Base-by-base conservation (phyloP, 1,140 invertebrate genomes). In the Ceratitis capitata region DNA sequence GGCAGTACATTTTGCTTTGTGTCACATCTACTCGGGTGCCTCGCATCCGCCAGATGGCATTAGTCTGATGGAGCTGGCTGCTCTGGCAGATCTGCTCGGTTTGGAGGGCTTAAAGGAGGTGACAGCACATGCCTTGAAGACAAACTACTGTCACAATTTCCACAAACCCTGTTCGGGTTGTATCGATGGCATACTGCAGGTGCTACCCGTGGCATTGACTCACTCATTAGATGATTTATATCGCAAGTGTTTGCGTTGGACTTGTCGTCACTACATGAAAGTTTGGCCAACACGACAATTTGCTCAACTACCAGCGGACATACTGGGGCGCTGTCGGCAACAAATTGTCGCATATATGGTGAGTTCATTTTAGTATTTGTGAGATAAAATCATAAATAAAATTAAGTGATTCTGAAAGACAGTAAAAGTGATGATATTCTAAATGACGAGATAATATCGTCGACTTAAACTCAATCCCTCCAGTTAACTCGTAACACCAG, bases 21-120 rank as follows among this genome's bases (percentile, higher is more conserved):
- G 97, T 87, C 97, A 98, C 91, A 97, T 98, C 78, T 98, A 98
- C 88, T 97, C 97, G 87, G 97, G 97, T 4, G 95, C 96, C 23
- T 96, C 96, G 61, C 95, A 96, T 87, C 96, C 96, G 0, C 96
- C 96, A 2, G 96, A 97, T 87, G 94, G 95, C 2, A 96, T 98
- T 85, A 96, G 96, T 89, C 94, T 98, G 42, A 95, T 97, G 69
- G 97, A 98, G 92, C 91, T 98, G 84, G 96, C 97, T 0, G 96
- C 96, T 0, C 91, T 98, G 74, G 96, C 97, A 4, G 97, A 98
- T 92, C 96, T 98, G 94, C 92, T 98, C 23, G 96, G 96, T 16
- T 91, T 98, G 5, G 97, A 98, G 92, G 97, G 97, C 4, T 92
- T 98, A 1, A 98, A 97, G 92, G 97, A 98, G 93, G 96, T 97